Evolutionary conservation across 2,113 vertebrate species (phyloP).

Genomic region (Tragulus kanchil): DNA sequence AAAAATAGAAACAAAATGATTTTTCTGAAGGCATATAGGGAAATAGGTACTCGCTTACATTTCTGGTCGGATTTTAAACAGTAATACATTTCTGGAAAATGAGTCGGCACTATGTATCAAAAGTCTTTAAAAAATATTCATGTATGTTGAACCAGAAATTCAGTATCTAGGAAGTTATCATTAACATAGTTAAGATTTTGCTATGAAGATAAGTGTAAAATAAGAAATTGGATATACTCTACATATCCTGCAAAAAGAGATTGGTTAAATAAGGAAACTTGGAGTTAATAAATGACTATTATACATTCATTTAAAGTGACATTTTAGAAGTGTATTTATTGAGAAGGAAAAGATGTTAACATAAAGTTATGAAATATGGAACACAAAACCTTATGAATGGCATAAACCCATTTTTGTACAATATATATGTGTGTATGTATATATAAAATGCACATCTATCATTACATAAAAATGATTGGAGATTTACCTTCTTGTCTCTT

Average conservation of each 20-base stretch:
- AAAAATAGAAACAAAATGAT: constrained; percentile 29
- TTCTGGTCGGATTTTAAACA: neutral
- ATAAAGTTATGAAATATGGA: neutral
- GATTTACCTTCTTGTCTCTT: neutral
- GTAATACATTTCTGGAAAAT: neutral
- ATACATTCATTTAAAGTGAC: neutral
- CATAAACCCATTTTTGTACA: neutral
- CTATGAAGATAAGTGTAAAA: neutral
- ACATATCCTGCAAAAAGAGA: neutral
- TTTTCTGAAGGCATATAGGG: neutral
- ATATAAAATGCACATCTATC: neutral
- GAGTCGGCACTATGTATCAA: neutral
- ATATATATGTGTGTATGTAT: neutral
- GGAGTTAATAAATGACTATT: neutral
- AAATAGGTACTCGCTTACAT: neutral
- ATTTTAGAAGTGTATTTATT: constrained; percentile 29
- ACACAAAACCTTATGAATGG: neutral
- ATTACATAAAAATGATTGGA: neutral
- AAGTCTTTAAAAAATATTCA: neutral
- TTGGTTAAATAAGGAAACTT: neutral
- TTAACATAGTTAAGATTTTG: neutral
- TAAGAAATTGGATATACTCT: neutral
- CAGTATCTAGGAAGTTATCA: neutral
- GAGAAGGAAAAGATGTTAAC: neutral
- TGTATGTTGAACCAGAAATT: neutral